These are phyloP conservation scores for Sapayoa aenigma DNA, from an alignment of 2,113 vertebrate species.

Conservation along the genomic window DNA sequence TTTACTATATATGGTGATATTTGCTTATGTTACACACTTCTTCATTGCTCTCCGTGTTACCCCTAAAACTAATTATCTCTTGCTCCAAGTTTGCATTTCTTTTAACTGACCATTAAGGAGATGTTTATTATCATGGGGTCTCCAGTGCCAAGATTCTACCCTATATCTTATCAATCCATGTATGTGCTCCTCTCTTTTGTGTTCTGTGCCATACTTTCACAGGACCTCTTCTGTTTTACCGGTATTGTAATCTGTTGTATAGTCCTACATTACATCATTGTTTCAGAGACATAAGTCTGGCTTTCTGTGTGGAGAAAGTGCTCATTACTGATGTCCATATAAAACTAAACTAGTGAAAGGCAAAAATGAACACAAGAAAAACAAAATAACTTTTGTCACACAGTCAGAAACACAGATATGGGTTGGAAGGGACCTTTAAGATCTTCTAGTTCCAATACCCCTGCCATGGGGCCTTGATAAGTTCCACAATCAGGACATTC, in stretches of 20 bases:
- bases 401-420: not conserved
- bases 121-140: not conserved
- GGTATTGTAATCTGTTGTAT: not conserved
- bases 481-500: not conserved
- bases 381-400: not conserved
- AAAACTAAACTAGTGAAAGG: not conserved
- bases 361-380: not conserved
- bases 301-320: not conserved
- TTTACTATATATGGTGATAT: not conserved
- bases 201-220: not conserved
- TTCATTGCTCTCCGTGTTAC: not conserved
- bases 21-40: not conserved
- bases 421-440: not conserved
- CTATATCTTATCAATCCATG: not conserved
- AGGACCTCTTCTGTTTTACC: not conserved
- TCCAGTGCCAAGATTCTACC: not conserved
- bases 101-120: not conserved
- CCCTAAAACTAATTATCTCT: not conserved
- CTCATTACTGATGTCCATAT: not conserved
- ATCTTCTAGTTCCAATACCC: not conserved
- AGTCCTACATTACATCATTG: not conserved
- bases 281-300: not conserved
- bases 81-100: not conserved
- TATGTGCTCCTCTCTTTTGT: not conserved
- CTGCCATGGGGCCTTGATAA: not conserved